Evolutionary conservation across 2,113 vertebrate genomes (phyloP).

Genomic region (Zosterops japonicus): DNA sequence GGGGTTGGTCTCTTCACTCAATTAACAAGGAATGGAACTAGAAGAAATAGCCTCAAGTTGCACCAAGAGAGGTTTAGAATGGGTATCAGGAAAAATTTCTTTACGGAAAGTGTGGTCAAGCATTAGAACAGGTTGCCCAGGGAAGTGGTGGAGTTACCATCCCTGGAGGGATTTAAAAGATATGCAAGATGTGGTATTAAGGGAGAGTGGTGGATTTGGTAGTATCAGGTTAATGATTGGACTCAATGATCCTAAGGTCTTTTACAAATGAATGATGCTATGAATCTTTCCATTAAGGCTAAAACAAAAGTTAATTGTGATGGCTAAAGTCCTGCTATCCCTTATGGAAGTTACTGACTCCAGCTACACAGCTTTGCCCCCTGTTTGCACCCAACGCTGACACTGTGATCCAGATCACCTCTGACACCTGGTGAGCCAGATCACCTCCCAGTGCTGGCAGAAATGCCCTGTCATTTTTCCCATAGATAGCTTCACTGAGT

Average conservation of each 20-base stretch:
- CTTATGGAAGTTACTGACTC: not conserved
- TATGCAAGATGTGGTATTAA: not conserved
- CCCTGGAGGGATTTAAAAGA: not conserved
- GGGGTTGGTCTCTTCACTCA: not conserved
- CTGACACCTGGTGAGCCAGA: not conserved
- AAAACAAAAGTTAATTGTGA: not conserved
- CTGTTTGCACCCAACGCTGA: accelerated
- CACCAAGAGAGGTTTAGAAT: not conserved
- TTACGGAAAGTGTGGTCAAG: not conserved
- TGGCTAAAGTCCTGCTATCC: not conserved
- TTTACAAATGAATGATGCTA: not conserved
- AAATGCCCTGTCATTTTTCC: not conserved
- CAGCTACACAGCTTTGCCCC: not conserved
- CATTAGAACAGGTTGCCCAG: not conserved
- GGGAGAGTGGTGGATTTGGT: not conserved
- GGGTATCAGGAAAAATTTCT: not conserved
- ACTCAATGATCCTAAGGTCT: not conserved
- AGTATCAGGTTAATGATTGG: not conserved
- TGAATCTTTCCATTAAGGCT: not conserved
- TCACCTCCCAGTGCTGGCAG: not conserved
- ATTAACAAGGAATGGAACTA: not conserved
- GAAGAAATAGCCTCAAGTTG: not conserved
- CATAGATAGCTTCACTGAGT: not conserved
- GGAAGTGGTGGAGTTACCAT: not conserved
- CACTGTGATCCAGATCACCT: too few species aligned